Evolutionary conservation across 64 coral and sea anemone species (phyloP).

Genomic region (Stichodactyla mertensii): DNA sequence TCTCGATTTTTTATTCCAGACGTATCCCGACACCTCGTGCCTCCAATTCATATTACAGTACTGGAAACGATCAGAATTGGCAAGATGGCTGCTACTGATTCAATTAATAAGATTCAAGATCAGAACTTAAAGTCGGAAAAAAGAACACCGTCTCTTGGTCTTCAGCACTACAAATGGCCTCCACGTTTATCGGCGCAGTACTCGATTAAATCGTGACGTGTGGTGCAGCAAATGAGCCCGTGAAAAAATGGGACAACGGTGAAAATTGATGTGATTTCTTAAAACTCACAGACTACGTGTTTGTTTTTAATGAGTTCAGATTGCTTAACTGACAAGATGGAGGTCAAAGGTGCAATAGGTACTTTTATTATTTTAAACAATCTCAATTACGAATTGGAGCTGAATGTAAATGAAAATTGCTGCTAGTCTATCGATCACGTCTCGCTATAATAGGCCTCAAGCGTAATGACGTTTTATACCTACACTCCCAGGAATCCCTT

Average conservation of each 20-base stretch:
- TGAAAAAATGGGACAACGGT: no score
- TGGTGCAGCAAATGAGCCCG: neutral
- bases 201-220: neutral
- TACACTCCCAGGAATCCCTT: no score
- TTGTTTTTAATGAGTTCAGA: neutral
- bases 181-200: neutral
- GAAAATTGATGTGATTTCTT: no score
- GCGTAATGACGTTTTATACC: no score
- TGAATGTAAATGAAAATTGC: neutral
- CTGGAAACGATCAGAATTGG: conserved; percentile 1
- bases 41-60: conserved; percentile 10
- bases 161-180: neutral
- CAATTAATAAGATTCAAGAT: neutral
- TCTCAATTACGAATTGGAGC: neutral
- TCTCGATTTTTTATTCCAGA: conserved; percentile 8
- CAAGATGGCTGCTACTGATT: conserved; percentile 30
- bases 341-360: neutral
- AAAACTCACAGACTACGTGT: no score
- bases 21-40: conserved; percentile 43
- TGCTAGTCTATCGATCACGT: no score
- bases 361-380: neutral
- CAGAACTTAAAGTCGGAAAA: neutral
- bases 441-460: no score
- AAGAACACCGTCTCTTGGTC: neutral
- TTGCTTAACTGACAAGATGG: neutral